A percentile compares a stretch with the other conserved stretches of the same genome.
Conservation (phyloP, 2,797 vertebrate genomes). For the Oophaga sylvatica region DNA sequence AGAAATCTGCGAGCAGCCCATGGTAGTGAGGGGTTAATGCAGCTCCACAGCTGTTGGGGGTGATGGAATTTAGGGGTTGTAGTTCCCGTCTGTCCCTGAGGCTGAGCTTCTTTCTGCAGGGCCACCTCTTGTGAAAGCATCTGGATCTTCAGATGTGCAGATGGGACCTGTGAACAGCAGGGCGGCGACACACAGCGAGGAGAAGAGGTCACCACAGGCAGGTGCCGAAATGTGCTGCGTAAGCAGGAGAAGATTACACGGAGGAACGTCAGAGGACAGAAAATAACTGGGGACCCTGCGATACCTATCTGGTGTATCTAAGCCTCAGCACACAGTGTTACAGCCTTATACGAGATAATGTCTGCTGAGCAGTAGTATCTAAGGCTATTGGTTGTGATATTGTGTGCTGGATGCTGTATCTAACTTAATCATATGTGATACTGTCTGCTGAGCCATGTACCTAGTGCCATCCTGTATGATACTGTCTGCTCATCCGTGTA, state of each 20-base stretch:
- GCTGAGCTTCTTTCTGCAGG: neutral
- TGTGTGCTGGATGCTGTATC: neutral
- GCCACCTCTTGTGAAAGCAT: constrained; percentile 12
- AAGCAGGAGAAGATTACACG: neutral
- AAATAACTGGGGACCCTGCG: neutral
- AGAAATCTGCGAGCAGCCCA: neutral
- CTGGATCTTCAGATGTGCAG: constrained; percentile 31
- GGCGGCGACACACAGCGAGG: constrained; percentile 31
- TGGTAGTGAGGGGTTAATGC: neutral
- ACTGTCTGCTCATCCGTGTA: too few species aligned
- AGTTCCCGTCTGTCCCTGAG: neutral
- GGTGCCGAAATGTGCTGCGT: constrained; percentile 20
- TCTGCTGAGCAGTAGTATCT: neutral
- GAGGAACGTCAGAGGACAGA: too few species aligned
- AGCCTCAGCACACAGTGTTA: too few species aligned
- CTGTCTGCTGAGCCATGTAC: neutral
- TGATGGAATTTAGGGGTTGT: constrained; percentile 14
- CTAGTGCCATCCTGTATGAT: neutral
- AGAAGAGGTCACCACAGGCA: neutral
- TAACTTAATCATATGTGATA: neutral
- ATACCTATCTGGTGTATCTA: neutral
- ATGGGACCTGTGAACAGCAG: constrained; percentile 32
- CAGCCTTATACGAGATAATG: neutral
- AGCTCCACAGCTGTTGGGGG: neutral
- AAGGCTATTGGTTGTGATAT: neutral